Percentiles rank a stretch among this genome's conserved stretches.
Conservation (phyloP, 1,140 invertebrate species). For the Chelonus insularis region DNA sequence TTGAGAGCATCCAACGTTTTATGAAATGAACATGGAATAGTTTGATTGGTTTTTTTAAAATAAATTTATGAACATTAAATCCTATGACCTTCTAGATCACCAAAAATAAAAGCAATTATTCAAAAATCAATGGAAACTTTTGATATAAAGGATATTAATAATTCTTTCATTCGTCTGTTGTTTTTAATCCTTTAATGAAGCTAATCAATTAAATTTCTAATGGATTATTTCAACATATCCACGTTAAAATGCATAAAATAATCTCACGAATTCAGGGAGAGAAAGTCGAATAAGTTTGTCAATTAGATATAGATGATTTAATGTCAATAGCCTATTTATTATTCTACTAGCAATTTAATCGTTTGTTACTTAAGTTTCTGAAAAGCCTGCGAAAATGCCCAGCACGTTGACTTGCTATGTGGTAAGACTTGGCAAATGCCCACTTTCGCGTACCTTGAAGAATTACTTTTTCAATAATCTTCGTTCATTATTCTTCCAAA, state of each 20-base stretch:
- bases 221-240: neutral
- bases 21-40: no score
- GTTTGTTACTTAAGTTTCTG: slow-evolving; percentile 35
- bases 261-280: neutral
- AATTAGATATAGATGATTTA: slow-evolving; percentile 38
- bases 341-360: slow-evolving; percentile 33
- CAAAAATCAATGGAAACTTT: no score
- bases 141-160: no score
- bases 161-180: no score
- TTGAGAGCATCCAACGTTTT: no score
- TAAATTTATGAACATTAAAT: no score
- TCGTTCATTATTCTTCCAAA: neutral
- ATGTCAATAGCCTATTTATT: slow-evolving; percentile 39
- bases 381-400: slow-evolving; percentile 33
- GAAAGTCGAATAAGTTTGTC: slow-evolving; percentile 23
- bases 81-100: no score
- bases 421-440: slow-evolving; percentile 35
- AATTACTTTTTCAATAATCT: neutral
- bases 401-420: slow-evolving; percentile 27
- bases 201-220: slow-evolving; percentile 13
- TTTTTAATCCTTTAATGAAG: no score
- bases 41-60: no score
- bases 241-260: no score
- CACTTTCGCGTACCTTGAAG: slow-evolving; percentile 22
- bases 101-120: no score